Percentiles rank a stretch among this genome's conserved stretches.
Evolutionary conservation across 1,140 invertebrate species (phyloP).

Genomic region (Melitaea cinxia): DNA sequence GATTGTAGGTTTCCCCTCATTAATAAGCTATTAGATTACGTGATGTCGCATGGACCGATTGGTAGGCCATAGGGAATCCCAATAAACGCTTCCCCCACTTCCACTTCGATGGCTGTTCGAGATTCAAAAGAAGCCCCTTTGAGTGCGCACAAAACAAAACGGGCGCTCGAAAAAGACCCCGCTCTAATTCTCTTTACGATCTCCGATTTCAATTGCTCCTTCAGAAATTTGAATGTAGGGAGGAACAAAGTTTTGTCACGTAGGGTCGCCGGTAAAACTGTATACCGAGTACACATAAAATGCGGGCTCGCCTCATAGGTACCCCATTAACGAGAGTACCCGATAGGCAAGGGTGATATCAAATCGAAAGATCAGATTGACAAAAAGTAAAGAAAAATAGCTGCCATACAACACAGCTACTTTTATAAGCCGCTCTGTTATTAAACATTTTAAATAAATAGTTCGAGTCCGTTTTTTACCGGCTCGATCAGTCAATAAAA

Average conservation of each 20-base stretch:
- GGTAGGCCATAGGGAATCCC: constrained; percentile 77
- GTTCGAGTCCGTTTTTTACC: constrained; percentile 60
- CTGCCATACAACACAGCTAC: constrained; percentile 52
- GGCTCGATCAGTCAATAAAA: constrained; percentile 59
- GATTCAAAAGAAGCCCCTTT: constrained; percentile 80
- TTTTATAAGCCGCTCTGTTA: constrained; percentile 74
- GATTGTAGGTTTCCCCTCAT: constrained; percentile 73
- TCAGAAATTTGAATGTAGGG: constrained; percentile 80
- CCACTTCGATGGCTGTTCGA: constrained; percentile 73
- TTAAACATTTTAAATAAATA: constrained; percentile 78
- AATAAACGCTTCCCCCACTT: constrained; percentile 77
- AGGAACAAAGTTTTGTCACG: constrained; percentile 80
- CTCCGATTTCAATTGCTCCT: constrained; percentile 82
- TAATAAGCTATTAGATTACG: constrained; percentile 81
- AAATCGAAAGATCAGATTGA: constrained; percentile 74
- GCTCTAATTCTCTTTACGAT: constrained; percentile 81
- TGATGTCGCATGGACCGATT: constrained; percentile 69
- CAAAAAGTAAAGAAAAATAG: constrained; percentile 68
- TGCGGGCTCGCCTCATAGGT: constrained; percentile 75
- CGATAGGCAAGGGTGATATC: constrained; percentile 69
- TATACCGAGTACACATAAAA: constrained; percentile 71
- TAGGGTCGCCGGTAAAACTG: constrained; percentile 65
- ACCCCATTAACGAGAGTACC: constrained; percentile 77
- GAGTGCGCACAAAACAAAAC: constrained; percentile 75
- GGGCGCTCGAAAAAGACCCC: constrained; percentile 72